phyloP scores from a whole-genome alignment of 2,797 vertebrate genomes.

The Geotrypetes seraphini region DNA sequence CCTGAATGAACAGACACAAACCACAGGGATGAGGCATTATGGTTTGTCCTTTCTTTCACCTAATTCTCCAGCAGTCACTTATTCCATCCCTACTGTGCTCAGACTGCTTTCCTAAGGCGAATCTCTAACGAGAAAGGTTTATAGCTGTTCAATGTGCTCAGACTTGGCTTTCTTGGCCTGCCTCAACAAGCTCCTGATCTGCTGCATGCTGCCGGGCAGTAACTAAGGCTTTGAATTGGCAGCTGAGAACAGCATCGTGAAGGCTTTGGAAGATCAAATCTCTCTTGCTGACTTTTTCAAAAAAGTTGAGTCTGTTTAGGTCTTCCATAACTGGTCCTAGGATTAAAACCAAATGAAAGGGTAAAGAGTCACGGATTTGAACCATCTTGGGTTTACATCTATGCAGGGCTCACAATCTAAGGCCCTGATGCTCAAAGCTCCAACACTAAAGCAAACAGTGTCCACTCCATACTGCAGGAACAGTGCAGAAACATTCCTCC shows the following conservation, averaged over 20 bases:
- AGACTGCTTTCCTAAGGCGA: no score
- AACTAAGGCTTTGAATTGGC: constrained; percentile 38
- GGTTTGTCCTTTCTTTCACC: neutral
- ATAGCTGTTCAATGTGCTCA: no score
- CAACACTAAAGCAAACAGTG: no score
- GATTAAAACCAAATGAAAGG: neutral
- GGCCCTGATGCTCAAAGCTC: no score
- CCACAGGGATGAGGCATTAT: constrained; percentile 14
- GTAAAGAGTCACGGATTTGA: neutral
- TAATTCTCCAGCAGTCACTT: no score
- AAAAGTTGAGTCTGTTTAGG: constrained; percentile 71
- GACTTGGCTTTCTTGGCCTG: constrained; percentile 9
- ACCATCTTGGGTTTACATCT: no score
- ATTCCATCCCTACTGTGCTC: no score
- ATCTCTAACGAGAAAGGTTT: no score
- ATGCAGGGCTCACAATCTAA: no score
- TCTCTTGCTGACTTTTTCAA: constrained; percentile 48
- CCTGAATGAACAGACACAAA: no score
- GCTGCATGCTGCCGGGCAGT: constrained; percentile 7
- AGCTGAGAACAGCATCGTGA: constrained; percentile 79
- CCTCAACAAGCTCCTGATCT: constrained; percentile 9
- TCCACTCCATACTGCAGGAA: no score
- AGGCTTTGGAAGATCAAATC: constrained; percentile 74
- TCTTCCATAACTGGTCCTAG: constrained; percentile 66
- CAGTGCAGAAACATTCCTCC: no score